Conservation (phyloP, 2,888 invertebrate species). For the Platycheirus rosarum region DNA sequence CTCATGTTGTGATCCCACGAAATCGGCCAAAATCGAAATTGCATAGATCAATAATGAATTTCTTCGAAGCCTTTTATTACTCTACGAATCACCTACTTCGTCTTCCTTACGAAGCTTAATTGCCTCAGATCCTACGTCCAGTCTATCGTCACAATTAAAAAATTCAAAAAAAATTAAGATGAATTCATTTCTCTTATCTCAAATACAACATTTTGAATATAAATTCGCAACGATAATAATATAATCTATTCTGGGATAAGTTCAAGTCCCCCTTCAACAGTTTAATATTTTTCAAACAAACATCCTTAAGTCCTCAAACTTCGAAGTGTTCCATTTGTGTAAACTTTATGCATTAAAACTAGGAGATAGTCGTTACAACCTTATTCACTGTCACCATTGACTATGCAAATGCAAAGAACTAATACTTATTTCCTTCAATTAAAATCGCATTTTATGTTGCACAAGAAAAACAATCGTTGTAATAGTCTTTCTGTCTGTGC, state of each 20-base stretch:
- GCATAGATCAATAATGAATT: no score
- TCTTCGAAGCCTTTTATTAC: no score
- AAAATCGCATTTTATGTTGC: conserved; percentile 73
- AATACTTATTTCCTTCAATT: conserved; percentile 74
- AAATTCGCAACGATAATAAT: background rate
- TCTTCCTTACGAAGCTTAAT: no score
- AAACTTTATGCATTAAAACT: conserved; percentile 71
- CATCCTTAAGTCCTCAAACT: conserved; percentile 45
- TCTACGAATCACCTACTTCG: no score
- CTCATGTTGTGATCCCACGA: no score
- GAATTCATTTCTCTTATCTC: background rate
- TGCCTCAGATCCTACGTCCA: no score
- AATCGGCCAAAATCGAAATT: no score
- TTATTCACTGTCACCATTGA: conserved; percentile 62
- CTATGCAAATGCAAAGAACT: conserved; percentile 71
- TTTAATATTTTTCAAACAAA: conserved; percentile 47
- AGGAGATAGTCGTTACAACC: conserved; percentile 65
- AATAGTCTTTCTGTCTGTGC: conserved; percentile 44
- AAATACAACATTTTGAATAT: background rate
- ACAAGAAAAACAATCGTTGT: conserved; percentile 70
- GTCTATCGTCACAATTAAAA: no score
- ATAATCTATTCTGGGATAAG: conserved; percentile 30
- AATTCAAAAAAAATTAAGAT: no score
- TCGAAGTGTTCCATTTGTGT: conserved; percentile 40
- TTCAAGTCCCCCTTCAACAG: conserved; percentile 36